Percentiles rank a stretch among this genome's conserved stretches.
These are phyloP conservation scores for Arion vulgaris DNA, from an alignment of 1,140 invertebrate species.

Conservation along the genomic window DNA sequence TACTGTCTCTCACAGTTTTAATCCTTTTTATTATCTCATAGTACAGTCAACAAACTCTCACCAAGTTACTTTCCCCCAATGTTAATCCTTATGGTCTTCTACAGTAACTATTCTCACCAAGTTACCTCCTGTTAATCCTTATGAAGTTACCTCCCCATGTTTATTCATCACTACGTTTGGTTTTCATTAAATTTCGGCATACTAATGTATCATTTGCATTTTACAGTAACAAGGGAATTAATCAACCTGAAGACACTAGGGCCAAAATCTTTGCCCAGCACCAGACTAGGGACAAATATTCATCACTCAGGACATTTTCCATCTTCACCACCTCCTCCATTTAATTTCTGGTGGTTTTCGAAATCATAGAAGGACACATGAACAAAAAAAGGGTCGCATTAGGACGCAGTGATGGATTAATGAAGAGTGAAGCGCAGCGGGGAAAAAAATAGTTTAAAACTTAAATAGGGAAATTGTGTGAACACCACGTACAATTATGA, in stretches of 20 bases:
- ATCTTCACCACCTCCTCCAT: neutral
- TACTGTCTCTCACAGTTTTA: too few relatives aligned
- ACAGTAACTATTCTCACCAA: too few relatives aligned
- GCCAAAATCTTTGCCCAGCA: neutral
- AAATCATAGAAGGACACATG: neutral
- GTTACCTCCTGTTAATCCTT: too few relatives aligned
- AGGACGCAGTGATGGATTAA: neutral
- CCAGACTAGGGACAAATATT: neutral
- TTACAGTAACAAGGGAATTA: slow-evolving; percentile 15
- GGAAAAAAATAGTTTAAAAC: neutral
- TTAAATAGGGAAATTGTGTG: too few relatives aligned
- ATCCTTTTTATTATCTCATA: too few relatives aligned
- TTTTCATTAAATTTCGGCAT: neutral
- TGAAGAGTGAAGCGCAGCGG: neutral
- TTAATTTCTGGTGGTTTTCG: neutral
- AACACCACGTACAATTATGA: too few relatives aligned
- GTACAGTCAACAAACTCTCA: too few relatives aligned
- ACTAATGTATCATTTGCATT: slow-evolving; percentile 10
- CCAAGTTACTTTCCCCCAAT: too few relatives aligned
- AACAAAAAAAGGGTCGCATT: neutral
- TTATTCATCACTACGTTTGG: neutral
- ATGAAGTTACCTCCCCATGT: too few relatives aligned
- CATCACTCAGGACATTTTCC: neutral
- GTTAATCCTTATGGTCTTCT: too few relatives aligned
- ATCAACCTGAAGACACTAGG: neutral